Base-by-base conservation (phyloP, 2,797 vertebrate genomes). In the Lutjanus campechanus region DNA sequence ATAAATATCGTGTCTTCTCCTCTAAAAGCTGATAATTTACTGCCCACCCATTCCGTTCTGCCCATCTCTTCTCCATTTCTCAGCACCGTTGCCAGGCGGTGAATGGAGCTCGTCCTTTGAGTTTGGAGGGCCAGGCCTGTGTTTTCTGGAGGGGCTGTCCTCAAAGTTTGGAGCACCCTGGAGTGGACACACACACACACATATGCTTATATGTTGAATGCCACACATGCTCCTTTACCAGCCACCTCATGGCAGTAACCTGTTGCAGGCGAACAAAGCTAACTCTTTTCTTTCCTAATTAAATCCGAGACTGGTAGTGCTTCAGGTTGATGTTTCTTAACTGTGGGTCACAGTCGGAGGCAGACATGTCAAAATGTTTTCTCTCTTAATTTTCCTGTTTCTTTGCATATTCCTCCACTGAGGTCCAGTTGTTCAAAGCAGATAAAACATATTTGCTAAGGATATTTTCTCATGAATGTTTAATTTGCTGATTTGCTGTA, bases 81-180 rank as follows among this genome's bases (percentile, higher is more conserved):
- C 93, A 92, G 86, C 22, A n/a, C 87, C 41, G 89, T 92, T 92
- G 92, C 92, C 89, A 91, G 89, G 92, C 66, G 82, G 86, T 92
- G 92, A 93, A 95, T 93, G 85, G 93, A 88, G 83, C 69, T 50
- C 7, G n/a, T 87, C 87, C 90, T 94, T 94, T 94, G 92, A 93
- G 93, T 91, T 90, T 95, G 90, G 91, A 94, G 93, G 91, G 90
- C 87, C 83, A 51, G 89, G 85, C 91, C 90, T 93, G 92, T 96
- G 93, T 95, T 90, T 93, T 94, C 88, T 95, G 89, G 93, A 93
- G 90, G 91, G 91, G 91, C 79, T 69, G 90, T 88, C 85, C 94
- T 95, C 85, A 84, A 92, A 86, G 89, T 90, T 90, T 95, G 92
- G 92, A 96, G 95, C 92, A 95, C 93, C 88, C 92, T 95, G 90